Base-by-base conservation (phyloP, 64 coral and sea anemone genomes). In the Actinia equina region DNA sequence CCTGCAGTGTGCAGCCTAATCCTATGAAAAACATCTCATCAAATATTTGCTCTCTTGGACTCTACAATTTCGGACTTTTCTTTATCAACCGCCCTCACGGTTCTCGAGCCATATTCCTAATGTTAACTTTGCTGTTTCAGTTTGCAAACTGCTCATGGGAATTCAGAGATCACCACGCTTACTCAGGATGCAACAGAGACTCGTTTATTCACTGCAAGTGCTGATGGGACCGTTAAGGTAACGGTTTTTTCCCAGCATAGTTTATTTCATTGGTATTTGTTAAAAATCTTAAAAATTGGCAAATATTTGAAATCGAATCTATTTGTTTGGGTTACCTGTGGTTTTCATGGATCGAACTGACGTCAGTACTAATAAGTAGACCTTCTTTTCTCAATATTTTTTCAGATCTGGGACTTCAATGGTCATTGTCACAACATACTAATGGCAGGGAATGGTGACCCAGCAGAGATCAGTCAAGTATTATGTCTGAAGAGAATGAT, bases 321-420 rank as follows among this genome's bases (percentile, higher is more conserved):
- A 49, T 49, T 49, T 4, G 0, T 1, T 49, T 49, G 46, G 46
- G 46, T 49, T 49, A 49, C 46, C 46, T 49, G 46, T 49, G 46
- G 4, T 49, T 49, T 49, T 49, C 46, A 0, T 49, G 46, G 46
- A 49, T 49, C 46, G 7, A 6, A 49, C 1, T 49, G 7, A 49
- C 7, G 46, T 49, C 46, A 49, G 4, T 49, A 49, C 46, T 49
- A 49, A 49, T 49, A 2, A 49, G 3, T 49, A 49, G 46, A 49
- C 1, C 3, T 5, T 65, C n/a, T 65, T 41, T 30, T 27, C 69
- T 41, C 25, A 13, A 74, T 89, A 11, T 89, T 91, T 37, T 37
- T 37, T 58, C 52, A 97, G 97, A 99, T 99, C 54, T 99, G 97
- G 93, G 97, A 99, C 80, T 99, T 99, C 71, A 99, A 99, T 88